Base-by-base conservation (phyloP, 2,113 vertebrate genomes). In the Progne subis region DNA sequence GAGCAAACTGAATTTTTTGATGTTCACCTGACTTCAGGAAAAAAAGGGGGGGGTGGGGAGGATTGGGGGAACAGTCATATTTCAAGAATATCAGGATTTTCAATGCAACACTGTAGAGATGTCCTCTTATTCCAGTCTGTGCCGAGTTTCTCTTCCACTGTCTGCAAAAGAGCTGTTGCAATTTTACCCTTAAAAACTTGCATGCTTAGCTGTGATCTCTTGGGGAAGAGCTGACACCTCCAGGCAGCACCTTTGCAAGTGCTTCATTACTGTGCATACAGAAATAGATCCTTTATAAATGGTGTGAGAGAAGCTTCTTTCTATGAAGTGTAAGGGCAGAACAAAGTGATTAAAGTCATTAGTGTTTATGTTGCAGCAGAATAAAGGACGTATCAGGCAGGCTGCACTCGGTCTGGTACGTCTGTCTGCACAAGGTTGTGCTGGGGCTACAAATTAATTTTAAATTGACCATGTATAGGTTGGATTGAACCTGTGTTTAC, bases 321-420 rank as follows among this genome's bases (percentile, higher is more conserved):
- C 81, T 74, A 16, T 77, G 90, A 74, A 83, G 67, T 80, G 47
- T 82, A 91, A 93, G 89, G 78, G 84, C 91, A 90, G 82, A 87
- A 71, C 57, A 69, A 82, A 96, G 92, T 82, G 83, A 85, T 91
- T 89, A 44, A 78, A 96, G 91, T 67, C 65, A 67, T 96, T 82
- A 86, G 57, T 91, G 84, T 84, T 84, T 76, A 55, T 92, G 57
- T 70, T 69, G 88, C 63, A 86, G 68, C 65, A 37, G 37, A 37
- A 37, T 94, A 69, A 92, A 87, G 75, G 64, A 52, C 1, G 0
- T 69, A 41, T 67, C 76, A 82, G 69, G 25, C 77, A 76, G 84
- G 26, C 88, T 78, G 50, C 82, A 23, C 44, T 67, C 68, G 29
- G 47, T 53, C 65, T 84, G 14, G 18, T 55, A 2, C 29, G 44